Conservation (phyloP, 2,113 vertebrate genomes). For the Grantiella picta region DNA sequence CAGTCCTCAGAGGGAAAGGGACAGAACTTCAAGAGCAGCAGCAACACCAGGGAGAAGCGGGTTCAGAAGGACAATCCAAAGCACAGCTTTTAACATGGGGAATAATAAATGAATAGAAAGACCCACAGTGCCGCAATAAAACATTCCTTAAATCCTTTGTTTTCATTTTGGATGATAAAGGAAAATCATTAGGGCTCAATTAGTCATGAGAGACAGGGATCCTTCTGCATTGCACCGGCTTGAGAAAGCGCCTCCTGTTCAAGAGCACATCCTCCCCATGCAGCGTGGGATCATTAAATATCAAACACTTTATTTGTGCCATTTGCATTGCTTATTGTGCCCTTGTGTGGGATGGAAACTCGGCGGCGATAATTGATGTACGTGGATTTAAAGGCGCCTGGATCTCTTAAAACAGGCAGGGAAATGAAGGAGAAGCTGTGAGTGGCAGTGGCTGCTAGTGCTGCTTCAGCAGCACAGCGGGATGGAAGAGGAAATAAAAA, state of each 20-base stretch:
- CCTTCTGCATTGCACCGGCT: background rate
- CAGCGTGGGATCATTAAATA: background rate
- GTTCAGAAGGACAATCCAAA: background rate
- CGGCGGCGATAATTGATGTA: rapidly evolving
- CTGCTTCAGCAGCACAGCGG: rapidly evolving
- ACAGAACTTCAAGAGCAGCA: background rate
- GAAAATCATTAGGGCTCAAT: constrained; percentile 24
- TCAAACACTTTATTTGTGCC: background rate
- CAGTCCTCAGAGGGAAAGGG: background rate
- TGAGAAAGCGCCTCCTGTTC: background rate
- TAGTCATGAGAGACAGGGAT: background rate
- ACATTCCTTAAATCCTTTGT: constrained; percentile 25
- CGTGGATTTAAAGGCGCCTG: rapidly evolving
- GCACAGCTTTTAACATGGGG: background rate
- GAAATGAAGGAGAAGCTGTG: background rate
- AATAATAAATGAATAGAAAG: constrained; percentile 1
- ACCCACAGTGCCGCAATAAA: background rate
- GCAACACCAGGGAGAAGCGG: background rate
- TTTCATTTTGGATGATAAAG: constrained; percentile 17
- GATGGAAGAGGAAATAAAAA: background rate
- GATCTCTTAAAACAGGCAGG: background rate
- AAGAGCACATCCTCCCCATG: background rate
- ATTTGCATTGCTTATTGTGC: background rate
- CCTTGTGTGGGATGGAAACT: background rate
- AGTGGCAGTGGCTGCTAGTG: rapidly evolving